These are phyloP conservation scores for Actinia equina DNA, from an alignment of 64 coral and sea anemone species.

Conservation along the genomic window DNA sequence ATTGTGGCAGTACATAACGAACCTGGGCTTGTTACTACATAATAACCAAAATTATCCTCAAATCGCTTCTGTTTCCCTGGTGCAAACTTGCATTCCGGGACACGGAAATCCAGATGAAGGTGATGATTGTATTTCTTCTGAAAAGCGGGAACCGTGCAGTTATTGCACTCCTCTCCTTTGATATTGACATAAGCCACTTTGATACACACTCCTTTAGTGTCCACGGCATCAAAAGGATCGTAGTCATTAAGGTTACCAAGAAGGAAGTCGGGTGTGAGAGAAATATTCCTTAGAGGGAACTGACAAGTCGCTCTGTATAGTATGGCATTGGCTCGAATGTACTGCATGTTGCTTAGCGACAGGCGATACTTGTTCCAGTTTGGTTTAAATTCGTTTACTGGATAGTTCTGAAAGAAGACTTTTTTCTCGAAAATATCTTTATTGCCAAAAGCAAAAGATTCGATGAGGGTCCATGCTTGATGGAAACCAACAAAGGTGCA, in stretches of 20 bases:
- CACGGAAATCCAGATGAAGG: background rate
- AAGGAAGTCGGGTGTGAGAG: background rate
- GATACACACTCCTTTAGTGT: background rate
- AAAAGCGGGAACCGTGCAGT: background rate
- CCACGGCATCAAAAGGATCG: background rate
- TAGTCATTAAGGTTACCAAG: background rate
- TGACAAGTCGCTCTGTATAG: background rate
- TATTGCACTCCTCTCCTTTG: background rate
- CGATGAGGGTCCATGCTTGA: constrained; percentile 50
- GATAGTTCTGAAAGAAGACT: constrained; percentile 31
- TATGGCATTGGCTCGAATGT: background rate
- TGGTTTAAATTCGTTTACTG: background rate
- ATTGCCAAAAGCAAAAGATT: constrained; percentile 44
- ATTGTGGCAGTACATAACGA: background rate
- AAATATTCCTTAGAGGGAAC: background rate
- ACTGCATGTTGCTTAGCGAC: constrained; percentile 1
- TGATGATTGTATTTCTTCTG: background rate
- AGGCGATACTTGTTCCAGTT: constrained; percentile 3
- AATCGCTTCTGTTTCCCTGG: background rate
- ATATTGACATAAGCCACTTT: background rate
- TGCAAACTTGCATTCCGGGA: background rate
- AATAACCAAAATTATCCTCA: background rate
- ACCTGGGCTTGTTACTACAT: background rate
- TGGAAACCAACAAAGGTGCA: background rate
- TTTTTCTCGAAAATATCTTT: background rate